Evolutionary conservation across 2,113 vertebrate genomes (phyloP).

Genomic region (Plecturocebus donacophilus): DNA sequence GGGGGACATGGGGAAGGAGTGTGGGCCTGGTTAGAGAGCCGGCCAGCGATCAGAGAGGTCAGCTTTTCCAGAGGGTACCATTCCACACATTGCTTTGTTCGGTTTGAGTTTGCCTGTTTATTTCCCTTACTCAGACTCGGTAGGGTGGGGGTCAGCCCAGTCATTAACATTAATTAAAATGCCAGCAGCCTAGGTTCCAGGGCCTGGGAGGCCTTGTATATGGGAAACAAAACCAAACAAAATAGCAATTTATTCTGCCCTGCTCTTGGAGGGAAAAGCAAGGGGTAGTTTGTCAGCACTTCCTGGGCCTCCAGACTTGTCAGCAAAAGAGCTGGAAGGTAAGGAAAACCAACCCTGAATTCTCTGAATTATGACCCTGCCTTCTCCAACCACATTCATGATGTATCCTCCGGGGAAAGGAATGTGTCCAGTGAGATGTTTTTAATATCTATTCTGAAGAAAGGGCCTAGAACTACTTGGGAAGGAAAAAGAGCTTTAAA

Average conservation of each 20-base stretch:
- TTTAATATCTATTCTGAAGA: not conserved
- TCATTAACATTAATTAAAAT: slow-evolving; percentile 64
- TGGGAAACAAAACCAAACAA: slow-evolving; percentile 31
- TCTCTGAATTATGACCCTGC: not conserved
- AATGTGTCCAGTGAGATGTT: not conserved
- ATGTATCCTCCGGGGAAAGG: not conserved
- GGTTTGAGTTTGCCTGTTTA: not conserved
- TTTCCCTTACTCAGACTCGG: slow-evolving; percentile 2
- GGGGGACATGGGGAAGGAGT: not conserved
- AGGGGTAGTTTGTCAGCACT: not conserved
- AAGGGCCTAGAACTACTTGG: not conserved
- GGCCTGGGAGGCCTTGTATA: not conserved
- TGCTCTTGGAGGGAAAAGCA: not conserved
- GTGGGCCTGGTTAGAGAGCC: not conserved
- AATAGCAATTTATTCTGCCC: slow-evolving; percentile 38
- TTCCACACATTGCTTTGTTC: not conserved
- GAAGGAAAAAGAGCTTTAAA: not conserved
- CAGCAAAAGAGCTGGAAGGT: not conserved
- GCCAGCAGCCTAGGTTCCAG: not conserved
- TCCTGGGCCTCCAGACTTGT: not conserved
- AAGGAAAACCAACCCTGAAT: not conserved
- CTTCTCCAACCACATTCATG: not conserved
- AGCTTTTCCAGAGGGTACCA: not conserved
- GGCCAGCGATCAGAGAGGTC: not conserved
- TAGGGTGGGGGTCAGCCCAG: not conserved